phyloP scores from a whole-genome alignment of 2,113 vertebrate species.

The Macrotus californicus region DNA sequence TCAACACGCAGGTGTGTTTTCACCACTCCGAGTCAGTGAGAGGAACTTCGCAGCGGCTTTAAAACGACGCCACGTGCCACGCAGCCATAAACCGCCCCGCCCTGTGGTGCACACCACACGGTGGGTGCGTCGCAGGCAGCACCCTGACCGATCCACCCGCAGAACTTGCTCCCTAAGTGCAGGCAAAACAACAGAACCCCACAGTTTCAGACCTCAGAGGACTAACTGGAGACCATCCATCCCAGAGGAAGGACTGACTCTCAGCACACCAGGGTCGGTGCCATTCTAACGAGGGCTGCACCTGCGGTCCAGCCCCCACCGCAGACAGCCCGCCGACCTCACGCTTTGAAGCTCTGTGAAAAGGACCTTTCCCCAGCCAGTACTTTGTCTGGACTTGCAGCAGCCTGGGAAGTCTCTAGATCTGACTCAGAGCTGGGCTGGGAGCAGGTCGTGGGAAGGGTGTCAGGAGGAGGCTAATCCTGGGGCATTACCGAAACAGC shows the following conservation, averaged over 20 bases:
- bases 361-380: neutral
- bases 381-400: neutral
- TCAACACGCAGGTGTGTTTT: neutral
- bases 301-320: neutral
- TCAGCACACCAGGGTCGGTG: neutral
- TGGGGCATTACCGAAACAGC: neutral
- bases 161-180: neutral
- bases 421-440: neutral
- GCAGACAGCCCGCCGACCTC: neutral
- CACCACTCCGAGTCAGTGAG: neutral
- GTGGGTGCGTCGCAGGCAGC: too few relatives aligned
- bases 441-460: too few relatives aligned
- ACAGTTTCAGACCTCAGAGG: neutral
- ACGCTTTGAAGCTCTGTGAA: neutral
- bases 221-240: neutral
- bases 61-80: neutral
- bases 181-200: neutral
- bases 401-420: neutral
- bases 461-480: neutral
- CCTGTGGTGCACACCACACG: too few relatives aligned
- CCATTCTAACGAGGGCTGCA: accelerated
- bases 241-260: neutral
- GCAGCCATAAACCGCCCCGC: neutral
- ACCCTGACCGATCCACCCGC: neutral
- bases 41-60: neutral